Evolutionary conservation across 2,113 vertebrate genomes (phyloP).

Genomic region (Bubalus kerabau): DNA sequence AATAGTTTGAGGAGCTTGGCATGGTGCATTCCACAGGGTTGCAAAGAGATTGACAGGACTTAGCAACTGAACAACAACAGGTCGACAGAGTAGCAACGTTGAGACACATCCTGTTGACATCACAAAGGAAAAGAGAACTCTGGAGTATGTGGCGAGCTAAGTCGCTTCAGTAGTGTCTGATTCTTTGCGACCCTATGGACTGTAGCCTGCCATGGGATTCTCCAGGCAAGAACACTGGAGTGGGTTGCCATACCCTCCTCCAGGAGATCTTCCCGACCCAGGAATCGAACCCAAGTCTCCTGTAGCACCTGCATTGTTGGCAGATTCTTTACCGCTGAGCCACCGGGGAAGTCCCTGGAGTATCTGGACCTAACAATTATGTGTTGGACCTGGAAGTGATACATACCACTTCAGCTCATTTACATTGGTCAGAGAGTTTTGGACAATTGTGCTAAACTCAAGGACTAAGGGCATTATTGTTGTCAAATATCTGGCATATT

Average conservation of each 20-base stretch:
- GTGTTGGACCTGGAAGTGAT: background rate
- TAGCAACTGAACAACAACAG: background rate
- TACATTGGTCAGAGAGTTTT: background rate
- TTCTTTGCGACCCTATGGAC: background rate
- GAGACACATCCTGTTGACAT: background rate
- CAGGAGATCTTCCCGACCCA: background rate
- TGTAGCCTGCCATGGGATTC: background rate
- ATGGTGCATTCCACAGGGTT: background rate
- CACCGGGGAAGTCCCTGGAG: background rate
- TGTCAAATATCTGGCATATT: background rate
- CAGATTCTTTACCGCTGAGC: rapidly evolving
- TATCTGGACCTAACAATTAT: background rate
- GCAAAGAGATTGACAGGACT: background rate
- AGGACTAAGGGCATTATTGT: background rate
- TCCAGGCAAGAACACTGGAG: background rate
- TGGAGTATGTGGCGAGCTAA: background rate
- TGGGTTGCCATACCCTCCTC: background rate
- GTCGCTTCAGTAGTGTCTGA: rapidly evolving
- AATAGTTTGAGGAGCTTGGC: background rate
- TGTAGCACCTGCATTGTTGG: background rate
- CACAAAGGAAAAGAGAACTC: background rate
- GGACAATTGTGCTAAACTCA: background rate
- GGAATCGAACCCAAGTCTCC: background rate
- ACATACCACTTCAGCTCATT: background rate
- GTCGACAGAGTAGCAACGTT: background rate